Percentiles rank a stretch among this genome's conserved stretches.
Evolutionary conservation across 2,797 vertebrate species (phyloP).

Genomic region (Phylloscopus collybita): DNA sequence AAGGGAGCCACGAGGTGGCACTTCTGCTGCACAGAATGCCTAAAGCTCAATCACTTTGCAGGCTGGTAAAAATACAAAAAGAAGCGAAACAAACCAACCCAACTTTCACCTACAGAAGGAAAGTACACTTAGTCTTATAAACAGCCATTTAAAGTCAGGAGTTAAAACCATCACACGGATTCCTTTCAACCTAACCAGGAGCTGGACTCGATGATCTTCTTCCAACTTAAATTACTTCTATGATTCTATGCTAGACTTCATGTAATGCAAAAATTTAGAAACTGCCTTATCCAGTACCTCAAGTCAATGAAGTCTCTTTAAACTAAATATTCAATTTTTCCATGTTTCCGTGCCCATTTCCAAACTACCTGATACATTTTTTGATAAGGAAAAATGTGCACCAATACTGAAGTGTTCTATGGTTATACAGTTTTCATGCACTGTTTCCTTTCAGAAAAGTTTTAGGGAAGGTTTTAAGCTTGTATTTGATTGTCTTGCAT

Average conservation of each 20-base stretch:
- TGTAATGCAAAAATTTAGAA: neutral
- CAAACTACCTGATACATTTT: neutral
- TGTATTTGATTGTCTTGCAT: neutral
- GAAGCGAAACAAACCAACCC: neutral
- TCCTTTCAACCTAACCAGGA: neutral
- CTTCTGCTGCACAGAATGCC: neutral
- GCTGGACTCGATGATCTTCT: neutral
- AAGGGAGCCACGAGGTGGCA: slow-evolving; percentile 45
- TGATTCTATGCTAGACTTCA: neutral
- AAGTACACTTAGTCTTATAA: neutral
- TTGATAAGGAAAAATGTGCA: neutral
- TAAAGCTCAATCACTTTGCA: slow-evolving; percentile 8
- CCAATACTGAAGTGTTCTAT: neutral
- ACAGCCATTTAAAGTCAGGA: neutral
- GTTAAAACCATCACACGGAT: neutral
- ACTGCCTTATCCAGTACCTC: neutral
- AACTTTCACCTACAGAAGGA: neutral
- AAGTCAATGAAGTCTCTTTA: neutral
- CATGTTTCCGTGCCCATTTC: neutral
- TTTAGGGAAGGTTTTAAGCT: neutral
- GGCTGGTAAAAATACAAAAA: slow-evolving; percentile 42
- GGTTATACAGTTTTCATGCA: neutral
- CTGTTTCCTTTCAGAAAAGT: neutral
- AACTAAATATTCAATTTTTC: neutral
- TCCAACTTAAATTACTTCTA: neutral